Evolutionary conservation across 2,888 invertebrate genomes (phyloP), one percentile per base, ranked within the genome.

Genomic region (Volucella zonaria): DNA sequence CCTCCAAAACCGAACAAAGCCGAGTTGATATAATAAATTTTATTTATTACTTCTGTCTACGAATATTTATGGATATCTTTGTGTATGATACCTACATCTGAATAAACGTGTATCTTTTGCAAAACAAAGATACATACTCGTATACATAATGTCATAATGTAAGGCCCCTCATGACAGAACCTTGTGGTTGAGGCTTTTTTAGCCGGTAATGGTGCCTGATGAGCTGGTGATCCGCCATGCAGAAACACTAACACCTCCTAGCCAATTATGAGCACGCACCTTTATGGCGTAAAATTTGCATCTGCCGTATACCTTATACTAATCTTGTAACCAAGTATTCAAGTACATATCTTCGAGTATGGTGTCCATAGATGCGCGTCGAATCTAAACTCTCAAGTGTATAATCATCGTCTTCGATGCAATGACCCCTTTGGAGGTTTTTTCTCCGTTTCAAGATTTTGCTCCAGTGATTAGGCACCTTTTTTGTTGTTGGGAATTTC

Each of bases 201-300:
- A 67, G 74, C 67, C 59, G 67, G 58, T 51, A 70, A 23, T 71
- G 51, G 43, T 54, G 77, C n/a, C 18, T 43, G 18, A 10, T 58
- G 54, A 38, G 64, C 42, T 51, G 54, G n/a, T 68, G 67, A 52
- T 66, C 49, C 49, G 49, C 77, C 66, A 73, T 73, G 82, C 77
- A 70, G 68, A 77, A 73, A 82, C 14, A 67, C 74, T 74, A 56
- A 75, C 80, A 75, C 75, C 74, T 80, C 80, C 78, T 68, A 66
- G 59, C 56, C 62, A 80, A 80, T 80, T 80, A 80, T 75, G 68
- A 51, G 62, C 75, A 68, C 68, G 75, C 74, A 75, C 54, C 11
- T 58, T n/a, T 31, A 31, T 31, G 31, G 47, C 11, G n/a, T 31
- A 38, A 4, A 23, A 31, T 31, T 31, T 31, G 31, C 31, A 31